Evolutionary conservation across 2,888 invertebrate species (phyloP), one percentile per base, ranked within the genome.

Genomic region (Habroteleia sp.): DNA sequence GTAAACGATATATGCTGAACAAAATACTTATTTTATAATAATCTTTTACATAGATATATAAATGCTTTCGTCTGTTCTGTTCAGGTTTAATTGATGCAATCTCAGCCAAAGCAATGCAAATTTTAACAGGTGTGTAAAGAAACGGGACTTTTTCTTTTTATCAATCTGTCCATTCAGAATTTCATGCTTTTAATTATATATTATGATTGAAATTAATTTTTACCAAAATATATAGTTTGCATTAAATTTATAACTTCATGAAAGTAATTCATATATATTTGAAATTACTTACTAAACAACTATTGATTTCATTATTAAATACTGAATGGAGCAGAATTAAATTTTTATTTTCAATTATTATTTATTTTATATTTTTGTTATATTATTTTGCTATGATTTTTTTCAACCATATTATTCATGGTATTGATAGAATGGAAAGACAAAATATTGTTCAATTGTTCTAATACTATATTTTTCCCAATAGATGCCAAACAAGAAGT

Each of bases 401-500:
- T n/a, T n/a, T n/a, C n/a, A n/a, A n/a, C n/a, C n/a, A n/a, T n/a
- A n/a, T n/a, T n/a, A n/a, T n/a, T n/a, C n/a, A n/a, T n/a, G n/a
- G n/a, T n/a, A n/a, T n/a, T n/a, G n/a, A n/a, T n/a, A n/a, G n/a
- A n/a, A n/a, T n/a, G n/a, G n/a, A n/a, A n/a, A n/a, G n/a, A n/a
- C n/a, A n/a, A n/a, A n/a, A 3, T 11, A 8, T 20, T 31, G 1
- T 25, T 6, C 75, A 73, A 16, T 39, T 13, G 25, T 13, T 8
- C 23, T 39, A 48, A 52, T 46, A 42, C 13, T 42, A 10, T 42
- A 42, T 10, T 73, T 65, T 65, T 33, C n/a, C 39, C 41, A 44
- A 66, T 79, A 91, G 91, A 90, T 76, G 82, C 88, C 3, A 91
- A 91, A 82, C 89, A 90, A 46, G 92, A 92, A 68, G 82, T 93